Evolutionary conservation across 2,888 invertebrate genomes (phyloP).

Genomic region (Phortica magna): DNA sequence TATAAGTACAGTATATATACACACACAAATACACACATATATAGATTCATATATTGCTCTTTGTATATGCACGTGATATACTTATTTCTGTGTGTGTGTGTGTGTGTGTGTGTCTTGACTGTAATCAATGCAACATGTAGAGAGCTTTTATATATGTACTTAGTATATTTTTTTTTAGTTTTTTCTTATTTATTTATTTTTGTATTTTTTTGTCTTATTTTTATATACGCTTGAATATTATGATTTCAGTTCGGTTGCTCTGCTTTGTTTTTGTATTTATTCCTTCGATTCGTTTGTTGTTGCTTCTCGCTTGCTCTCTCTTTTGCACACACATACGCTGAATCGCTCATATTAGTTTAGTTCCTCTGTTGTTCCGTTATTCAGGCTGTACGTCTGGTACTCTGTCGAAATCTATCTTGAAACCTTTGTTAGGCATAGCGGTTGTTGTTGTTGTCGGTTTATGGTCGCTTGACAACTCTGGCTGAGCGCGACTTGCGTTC

Average conservation of each 20-base stretch:
- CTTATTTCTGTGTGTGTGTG: slow-evolving; percentile 20
- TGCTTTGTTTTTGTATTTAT: not conserved
- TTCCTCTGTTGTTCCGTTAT: slow-evolving; percentile 2
- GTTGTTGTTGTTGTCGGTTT: slow-evolving; percentile 35
- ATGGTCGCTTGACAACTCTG: slow-evolving; percentile 47
- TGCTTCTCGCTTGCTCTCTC: too few species aligned
- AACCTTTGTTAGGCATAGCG: slow-evolving; percentile 32
- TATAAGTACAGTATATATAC: slow-evolving; percentile 39
- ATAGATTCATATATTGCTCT: not conserved
- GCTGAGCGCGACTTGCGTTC: slow-evolving; percentile 35
- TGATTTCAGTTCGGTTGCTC: not conserved
- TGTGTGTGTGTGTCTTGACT: slow-evolving; percentile 51
- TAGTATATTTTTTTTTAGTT: slow-evolving; percentile 8
- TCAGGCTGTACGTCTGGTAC: slow-evolving; percentile 30
- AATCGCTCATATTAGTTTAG: not conserved
- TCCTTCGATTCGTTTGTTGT: not conserved
- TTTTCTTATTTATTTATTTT: not conserved
- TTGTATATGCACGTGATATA: slow-evolving; percentile 32
- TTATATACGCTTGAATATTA: slow-evolving; percentile 52
- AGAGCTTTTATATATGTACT: slow-evolving; percentile 50
- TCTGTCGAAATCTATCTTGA: slow-evolving; percentile 39
- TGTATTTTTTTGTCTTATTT: slow-evolving; percentile 51
- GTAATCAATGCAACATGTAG: slow-evolving; percentile 78
- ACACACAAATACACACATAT: slow-evolving; percentile 34
- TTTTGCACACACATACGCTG: not conserved